Conservation (phyloP, 2,113 vertebrate species). For the Myocastor coypus region DNA sequence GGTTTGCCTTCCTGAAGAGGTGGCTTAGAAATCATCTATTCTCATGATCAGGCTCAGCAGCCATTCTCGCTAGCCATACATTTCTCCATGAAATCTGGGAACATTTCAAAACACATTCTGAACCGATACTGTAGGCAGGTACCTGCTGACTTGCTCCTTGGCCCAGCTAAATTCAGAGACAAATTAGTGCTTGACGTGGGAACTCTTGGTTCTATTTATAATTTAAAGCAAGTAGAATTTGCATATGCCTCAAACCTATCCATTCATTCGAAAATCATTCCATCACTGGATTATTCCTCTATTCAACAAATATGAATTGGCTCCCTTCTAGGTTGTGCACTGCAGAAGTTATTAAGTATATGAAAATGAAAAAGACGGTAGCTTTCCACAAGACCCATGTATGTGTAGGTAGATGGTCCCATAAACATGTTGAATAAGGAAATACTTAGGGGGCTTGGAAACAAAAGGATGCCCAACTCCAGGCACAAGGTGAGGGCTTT, state of each 20-base stretch:
- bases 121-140: neutral
- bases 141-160: neutral
- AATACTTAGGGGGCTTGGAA: no score
- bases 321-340: neutral
- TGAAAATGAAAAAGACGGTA: neutral
- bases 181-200: neutral
- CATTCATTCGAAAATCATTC: neutral
- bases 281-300: neutral
- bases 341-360: neutral
- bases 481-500: neutral
- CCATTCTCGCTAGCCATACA: neutral
- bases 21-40: neutral
- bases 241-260: neutral
- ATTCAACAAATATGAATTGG: neutral
- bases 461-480: neutral
- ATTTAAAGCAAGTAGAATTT: neutral
- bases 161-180: neutral
- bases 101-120: neutral
- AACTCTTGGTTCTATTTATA: neutral
- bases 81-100: neutral
- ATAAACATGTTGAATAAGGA: neutral
- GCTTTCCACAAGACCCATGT: neutral
- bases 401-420: accelerated
- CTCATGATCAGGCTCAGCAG: neutral
- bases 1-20: neutral